Conservation (phyloP, 2,113 vertebrate genomes). For the Pseudopipra pipra region DNA sequence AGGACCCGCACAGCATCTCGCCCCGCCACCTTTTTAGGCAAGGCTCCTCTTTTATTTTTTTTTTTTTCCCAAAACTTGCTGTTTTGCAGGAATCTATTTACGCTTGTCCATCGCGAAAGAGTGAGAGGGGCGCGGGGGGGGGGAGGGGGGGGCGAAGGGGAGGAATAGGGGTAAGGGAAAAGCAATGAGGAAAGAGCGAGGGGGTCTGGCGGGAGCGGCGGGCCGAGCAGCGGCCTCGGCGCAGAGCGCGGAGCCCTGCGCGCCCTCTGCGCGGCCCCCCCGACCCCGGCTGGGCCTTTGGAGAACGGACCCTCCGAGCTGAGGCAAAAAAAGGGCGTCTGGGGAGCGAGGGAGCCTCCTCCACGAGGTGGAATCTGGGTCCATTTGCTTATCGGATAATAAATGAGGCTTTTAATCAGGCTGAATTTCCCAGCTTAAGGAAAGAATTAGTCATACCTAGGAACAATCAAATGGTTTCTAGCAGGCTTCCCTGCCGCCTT, state of each 20-base stretch:
- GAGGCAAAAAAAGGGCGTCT: not conserved
- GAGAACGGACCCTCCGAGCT: slow-evolving; percentile 3
- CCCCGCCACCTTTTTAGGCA: slow-evolving; percentile 24
- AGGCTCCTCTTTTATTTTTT: not conserved
- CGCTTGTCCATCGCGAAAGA: not conserved
- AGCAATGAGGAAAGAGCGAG: not conserved
- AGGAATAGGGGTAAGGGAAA: too few relatives aligned
- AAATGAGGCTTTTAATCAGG: slow-evolving; percentile 75
- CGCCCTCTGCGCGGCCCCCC: not conserved
- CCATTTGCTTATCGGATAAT: slow-evolving; percentile 71
- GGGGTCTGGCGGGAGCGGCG: not conserved
- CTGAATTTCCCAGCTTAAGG: slow-evolving; percentile 69
- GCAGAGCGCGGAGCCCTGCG: not conserved
- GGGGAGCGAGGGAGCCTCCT: slow-evolving; percentile 44
- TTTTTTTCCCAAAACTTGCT: not conserved
- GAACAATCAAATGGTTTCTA: slow-evolving; percentile 62
- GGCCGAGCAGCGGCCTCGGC: not conserved
- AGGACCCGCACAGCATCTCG: not conserved
- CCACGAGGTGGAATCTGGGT: slow-evolving; percentile 62
- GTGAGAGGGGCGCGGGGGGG: too few relatives aligned
- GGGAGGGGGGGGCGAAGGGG: too few relatives aligned
- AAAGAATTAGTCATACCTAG: slow-evolving; percentile 73
- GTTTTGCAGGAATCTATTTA: not conserved
- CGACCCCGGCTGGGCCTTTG: not conserved
- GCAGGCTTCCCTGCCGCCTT: slow-evolving; percentile 33